These are phyloP conservation scores for Conops quadrifasciatus DNA, from an alignment of 2,888 invertebrate genomes.

Conservation along the genomic window DNA sequence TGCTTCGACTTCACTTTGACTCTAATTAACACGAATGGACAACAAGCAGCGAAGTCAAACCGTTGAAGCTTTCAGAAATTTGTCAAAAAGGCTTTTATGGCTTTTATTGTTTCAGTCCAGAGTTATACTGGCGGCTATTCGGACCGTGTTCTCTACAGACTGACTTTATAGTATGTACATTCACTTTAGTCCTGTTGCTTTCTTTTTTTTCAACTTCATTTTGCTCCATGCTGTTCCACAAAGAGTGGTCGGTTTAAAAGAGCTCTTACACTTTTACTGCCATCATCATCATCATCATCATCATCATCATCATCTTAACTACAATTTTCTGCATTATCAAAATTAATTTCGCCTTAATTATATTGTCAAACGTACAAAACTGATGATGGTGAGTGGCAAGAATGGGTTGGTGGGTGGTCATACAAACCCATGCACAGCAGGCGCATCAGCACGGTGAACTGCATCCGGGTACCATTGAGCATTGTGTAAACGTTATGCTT, in stretches of 20 bases:
- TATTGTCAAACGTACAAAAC: no score
- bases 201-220: background rate
- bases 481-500: no score
- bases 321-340: conserved; percentile 32
- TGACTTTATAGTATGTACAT: background rate
- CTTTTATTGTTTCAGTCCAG: background rate
- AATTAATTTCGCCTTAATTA: conserved; percentile 34
- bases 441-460: no score
- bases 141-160: background rate
- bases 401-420: no score
- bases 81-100: background rate
- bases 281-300: conserved; percentile 35
- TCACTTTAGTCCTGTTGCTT: background rate
- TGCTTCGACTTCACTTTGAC: background rate
- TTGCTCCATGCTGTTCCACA: background rate
- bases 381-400: no score
- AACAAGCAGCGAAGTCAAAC: background rate
- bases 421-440: no score
- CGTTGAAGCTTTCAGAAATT: background rate
- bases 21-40: conserved; percentile 7
- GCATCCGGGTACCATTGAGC: no score
- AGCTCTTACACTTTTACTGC: conserved; percentile 7
- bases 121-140: background rate
- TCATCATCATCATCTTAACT: no score
- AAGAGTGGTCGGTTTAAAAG: background rate